A percentile compares a stretch with the other conserved stretches of the same genome.
Evolutionary conservation across 1,140 invertebrate species (phyloP).

Genomic region (Neodiprion fabricii): DNA sequence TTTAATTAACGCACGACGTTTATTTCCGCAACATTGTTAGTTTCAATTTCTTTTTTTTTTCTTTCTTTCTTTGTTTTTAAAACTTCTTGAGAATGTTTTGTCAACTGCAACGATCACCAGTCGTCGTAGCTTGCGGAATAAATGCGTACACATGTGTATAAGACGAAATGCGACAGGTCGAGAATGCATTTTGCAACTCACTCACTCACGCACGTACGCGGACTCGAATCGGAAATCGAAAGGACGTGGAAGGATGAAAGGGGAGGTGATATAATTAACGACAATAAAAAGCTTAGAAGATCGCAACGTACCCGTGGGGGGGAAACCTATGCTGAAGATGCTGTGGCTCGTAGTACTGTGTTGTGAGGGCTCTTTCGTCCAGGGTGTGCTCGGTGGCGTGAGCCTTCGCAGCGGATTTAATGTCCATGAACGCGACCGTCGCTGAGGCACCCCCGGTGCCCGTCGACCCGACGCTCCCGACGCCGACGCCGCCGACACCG

Average conservation of each 20-base stretch:
- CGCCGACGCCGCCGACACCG: constrained; percentile 58
- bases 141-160: not conserved
- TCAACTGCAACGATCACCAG: too few relatives aligned
- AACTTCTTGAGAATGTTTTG: too few relatives aligned
- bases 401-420: constrained; percentile 93
- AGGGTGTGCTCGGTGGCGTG: constrained; percentile 88
- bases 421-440: constrained; percentile 96
- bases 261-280: not conserved
- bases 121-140: too few relatives aligned
- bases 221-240: not conserved
- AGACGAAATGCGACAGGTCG: too few relatives aligned
- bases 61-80: too few relatives aligned
- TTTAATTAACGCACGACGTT: too few relatives aligned
- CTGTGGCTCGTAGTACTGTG: constrained; percentile 90
- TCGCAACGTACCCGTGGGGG: constrained; percentile 52
- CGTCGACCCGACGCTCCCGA: constrained; percentile 67
- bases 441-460: constrained; percentile 67
- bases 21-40: too few relatives aligned
- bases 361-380: constrained; percentile 85
- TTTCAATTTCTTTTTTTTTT: too few relatives aligned
- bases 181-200: not conserved
- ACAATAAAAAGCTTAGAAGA: too few relatives aligned
- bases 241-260: not conserved
- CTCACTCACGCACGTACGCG: not conserved
- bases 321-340: constrained; percentile 60